Percentiles rank a stretch among this genome's conserved stretches.
phyloP scores from a whole-genome alignment of 2,797 vertebrate species.

The Todus mexicanus region DNA sequence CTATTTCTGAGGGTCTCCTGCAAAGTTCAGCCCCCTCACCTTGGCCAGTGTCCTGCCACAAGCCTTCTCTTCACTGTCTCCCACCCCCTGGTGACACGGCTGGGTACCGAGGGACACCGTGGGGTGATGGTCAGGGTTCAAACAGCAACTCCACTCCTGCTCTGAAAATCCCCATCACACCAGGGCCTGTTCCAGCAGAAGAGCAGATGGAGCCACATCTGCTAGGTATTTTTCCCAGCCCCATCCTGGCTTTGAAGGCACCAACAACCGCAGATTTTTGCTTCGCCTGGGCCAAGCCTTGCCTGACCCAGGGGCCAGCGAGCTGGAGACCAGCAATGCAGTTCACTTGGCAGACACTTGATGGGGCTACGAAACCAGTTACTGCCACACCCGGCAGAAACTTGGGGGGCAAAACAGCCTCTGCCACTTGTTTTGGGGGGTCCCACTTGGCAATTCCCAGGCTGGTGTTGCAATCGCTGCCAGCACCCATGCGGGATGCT shows the following conservation, averaged over 20 bases:
- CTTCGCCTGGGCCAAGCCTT: neutral
- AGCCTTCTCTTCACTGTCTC: neutral
- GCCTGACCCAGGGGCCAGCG: neutral
- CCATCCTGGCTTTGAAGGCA: fast-evolving
- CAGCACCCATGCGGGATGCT: fast-evolving
- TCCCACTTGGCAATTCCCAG: fast-evolving
- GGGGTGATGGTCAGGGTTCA: fast-evolving
- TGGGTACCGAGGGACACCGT: fast-evolving
- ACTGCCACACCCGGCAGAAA: neutral
- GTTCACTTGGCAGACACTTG: constrained; percentile 35
- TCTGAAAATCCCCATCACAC: neutral
- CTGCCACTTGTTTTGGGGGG: neutral
- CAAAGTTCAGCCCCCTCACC: no score
- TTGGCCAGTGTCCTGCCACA: no score
- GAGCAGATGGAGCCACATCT: neutral
- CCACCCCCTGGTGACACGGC: no score
- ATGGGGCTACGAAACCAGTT: constrained; percentile 33
- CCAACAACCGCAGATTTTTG: neutral
- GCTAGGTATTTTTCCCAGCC: neutral
- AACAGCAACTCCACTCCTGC: neutral
- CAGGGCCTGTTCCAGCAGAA: fast-evolving
- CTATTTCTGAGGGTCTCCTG: fast-evolving
- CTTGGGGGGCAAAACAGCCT: neutral
- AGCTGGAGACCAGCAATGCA: neutral
- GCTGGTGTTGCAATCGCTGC: neutral